Evolutionary conservation across 2,888 invertebrate genomes (phyloP), one percentile per base, ranked within the genome.

Genomic region (Temnothorax rugatulus): DNA sequence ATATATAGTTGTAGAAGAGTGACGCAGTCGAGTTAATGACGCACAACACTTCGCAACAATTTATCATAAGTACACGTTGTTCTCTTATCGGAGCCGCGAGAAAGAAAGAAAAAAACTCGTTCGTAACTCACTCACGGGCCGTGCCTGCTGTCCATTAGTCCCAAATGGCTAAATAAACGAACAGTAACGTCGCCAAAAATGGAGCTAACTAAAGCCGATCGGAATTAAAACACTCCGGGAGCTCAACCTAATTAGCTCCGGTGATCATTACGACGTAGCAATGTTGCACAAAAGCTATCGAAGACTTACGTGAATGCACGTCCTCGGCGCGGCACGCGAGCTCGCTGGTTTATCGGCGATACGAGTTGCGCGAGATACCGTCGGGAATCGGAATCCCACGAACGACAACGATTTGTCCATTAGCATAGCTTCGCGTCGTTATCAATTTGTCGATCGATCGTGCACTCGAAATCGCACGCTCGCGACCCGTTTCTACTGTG

Each of bases 181-280:
- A 25, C 38, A 21, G n/a, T 29, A n/a, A 77, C n/a, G 29, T 77
- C 54, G 25, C 68, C 68, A 68, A 68, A 76, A 68, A 77, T 77
- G 68, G 52, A 38, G 29, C 41, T 13, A 25, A 76, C 50, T 50
- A 52, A 77, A 59, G 41, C 25, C 25, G 25, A 63, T 59, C 73
- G 73, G 15, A 82, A 73, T 75, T 71, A 57, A 83, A 63, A 83
- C 63, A 61, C 71, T 84, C 81, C 84, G 83, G 81, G 83, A 88
- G 81, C 87, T 87, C 82, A 76, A 54, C 44, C 84, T 84, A 85
- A 88, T 88, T 88, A 88, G 79, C 47, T 7, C 5, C 68, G 82
- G 21, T n/a, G 50, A 64, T 76, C 68, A 68, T 86, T 87, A 84
- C 86, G 79, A 29, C 11, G 59, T 25, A 68, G 44, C 64, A 18